phyloP scores from a whole-genome alignment of 92 coral and sea anemone genomes.

The Zoanthus sansibaricus region DNA sequence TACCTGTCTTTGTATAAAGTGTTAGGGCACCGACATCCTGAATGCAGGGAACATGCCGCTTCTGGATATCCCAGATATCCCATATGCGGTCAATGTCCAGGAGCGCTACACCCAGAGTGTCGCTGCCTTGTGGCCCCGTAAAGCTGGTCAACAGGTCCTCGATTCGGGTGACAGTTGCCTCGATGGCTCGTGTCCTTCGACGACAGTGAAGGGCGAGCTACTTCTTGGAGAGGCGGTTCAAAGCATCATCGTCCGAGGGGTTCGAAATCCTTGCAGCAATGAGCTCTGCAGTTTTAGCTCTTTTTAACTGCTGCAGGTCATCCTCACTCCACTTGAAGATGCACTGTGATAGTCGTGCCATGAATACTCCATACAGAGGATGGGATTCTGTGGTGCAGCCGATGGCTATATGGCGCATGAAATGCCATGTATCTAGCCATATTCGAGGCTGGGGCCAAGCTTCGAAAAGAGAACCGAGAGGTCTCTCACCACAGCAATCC shows the following conservation, averaged over 20 bases:
- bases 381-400: constrained; percentile 47
- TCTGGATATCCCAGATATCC: constrained; percentile 65
- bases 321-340: constrained; percentile 61
- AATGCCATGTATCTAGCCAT: constrained; percentile 44
- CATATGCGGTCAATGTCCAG: constrained; percentile 50
- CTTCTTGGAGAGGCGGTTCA: not conserved
- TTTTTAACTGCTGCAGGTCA: constrained; percentile 45
- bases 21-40: constrained; percentile 71
- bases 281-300: constrained; percentile 33
- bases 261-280: not conserved
- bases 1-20: constrained; percentile 59
- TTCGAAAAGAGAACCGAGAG: too few relatives aligned
- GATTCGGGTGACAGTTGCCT: too few relatives aligned
- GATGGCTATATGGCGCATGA: constrained; percentile 27
- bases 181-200: too few relatives aligned
- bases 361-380: constrained; percentile 31
- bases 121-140: too few relatives aligned
- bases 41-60: constrained; percentile 61
- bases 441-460: constrained; percentile 35
- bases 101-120: constrained; percentile 65
- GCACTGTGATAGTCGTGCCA: constrained; percentile 36
- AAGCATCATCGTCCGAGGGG: not conserved
- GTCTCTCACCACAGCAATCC: too few relatives aligned
- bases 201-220: too few relatives aligned
- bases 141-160: too few relatives aligned